Base-by-base conservation (phyloP, 2,888 invertebrate species). In the Pammene fasciana region DNA sequence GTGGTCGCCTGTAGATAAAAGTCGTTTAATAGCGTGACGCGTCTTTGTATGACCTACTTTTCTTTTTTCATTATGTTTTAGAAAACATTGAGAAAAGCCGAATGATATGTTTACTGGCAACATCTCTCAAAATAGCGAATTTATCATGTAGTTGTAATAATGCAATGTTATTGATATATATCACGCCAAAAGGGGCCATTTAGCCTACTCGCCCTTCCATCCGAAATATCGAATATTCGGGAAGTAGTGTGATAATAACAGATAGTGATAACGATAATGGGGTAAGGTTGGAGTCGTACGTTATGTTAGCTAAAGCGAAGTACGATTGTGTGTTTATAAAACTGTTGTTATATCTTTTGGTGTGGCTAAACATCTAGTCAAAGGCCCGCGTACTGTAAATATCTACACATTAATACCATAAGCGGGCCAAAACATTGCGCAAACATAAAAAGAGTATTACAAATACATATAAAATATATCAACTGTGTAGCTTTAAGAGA, bases 71-170 rank as follows among this genome's bases (percentile, higher is more conserved):
- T 18, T 41, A 41, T 52, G 50, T 41, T 62, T 18, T 52, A 82
- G 74, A 75, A 77, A 85, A 84, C 78, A 82, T 82, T 87, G 91
- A 91, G 90, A 91, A 90, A 81, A 80, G 92, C 92, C 92, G 88
- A 91, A 86, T 82, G 81, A 92, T 92, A 92, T 92, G 92, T 92
- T 92, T 90, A 87, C 85, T 83, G 92, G 92, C 92, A 89, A 87
- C 87, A 88, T 87, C 88, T 91, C 90, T 86, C 83, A 83, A 86
- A 79, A 83, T 86, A 85, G 88, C 90, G 89, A 89, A 88, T 88
- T 89, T 87, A 88, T 87, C 84, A 85, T 85, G 87, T 90, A 89
- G 87, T 84, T 89, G 85, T 86, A 84, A 85, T 85, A 82, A 82
- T 72, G 85, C 86, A 88, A 87, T 86, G 86, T 83, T 79, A 75